Evolutionary conservation across 2,797 vertebrate genomes (phyloP).

Genomic region (Xenops minutus): DNA sequence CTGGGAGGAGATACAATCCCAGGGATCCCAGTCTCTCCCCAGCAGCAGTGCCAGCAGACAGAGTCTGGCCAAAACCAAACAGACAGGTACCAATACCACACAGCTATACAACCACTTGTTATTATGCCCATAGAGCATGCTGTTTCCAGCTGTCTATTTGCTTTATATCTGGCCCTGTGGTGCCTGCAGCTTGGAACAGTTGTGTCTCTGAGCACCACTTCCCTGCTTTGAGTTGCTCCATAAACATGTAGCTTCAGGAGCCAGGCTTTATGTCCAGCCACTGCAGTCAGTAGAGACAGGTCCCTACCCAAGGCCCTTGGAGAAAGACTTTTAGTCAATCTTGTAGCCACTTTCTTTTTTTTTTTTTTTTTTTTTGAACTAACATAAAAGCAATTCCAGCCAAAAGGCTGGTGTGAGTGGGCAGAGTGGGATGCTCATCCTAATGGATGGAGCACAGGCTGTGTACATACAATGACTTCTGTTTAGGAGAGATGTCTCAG

Average conservation of each 20-base stretch:
- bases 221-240: background rate
- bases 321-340: background rate
- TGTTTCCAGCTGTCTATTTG: background rate
- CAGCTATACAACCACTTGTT: background rate
- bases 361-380: background rate
- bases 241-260: background rate
- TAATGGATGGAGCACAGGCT: background rate
- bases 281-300: background rate
- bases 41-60: background rate
- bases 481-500: background rate
- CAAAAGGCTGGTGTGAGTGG: background rate
- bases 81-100: background rate
- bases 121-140: background rate
- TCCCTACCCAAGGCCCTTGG: background rate
- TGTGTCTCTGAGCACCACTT: background rate
- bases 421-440: background rate
- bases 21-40: background rate
- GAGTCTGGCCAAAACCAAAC: background rate
- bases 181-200: background rate
- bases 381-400: background rate
- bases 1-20: background rate
- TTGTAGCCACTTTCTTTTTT: background rate
- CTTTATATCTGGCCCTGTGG: background rate
- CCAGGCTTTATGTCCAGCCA: background rate
- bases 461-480: rapidly evolving